These are phyloP conservation scores for Chiloscyllium punctatum DNA, from an alignment of 2,797 vertebrate genomes.

Conservation along the genomic window DNA sequence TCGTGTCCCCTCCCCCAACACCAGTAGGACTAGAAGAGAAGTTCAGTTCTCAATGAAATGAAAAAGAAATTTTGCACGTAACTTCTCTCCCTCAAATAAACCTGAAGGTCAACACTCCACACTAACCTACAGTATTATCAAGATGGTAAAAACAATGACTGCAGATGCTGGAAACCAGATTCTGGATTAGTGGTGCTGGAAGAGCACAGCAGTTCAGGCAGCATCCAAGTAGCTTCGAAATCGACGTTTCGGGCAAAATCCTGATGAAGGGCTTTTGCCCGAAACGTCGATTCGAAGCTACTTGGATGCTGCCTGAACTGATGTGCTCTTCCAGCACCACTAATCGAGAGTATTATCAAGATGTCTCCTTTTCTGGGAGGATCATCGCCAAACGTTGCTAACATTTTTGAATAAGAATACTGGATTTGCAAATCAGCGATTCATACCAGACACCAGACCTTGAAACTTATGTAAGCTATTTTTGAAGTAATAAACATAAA, in stretches of 20 bases:
- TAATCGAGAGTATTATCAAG: neutral
- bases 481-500: constrained; percentile 10
- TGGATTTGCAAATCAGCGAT: neutral
- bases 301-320: too few relatives aligned
- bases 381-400: neutral
- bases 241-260: too few relatives aligned
- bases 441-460: neutral
- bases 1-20: neutral
- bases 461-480: constrained; percentile 12
- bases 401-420: neutral
- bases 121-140: neutral
- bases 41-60: neutral
- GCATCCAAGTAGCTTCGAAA: too few relatives aligned
- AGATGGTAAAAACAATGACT: too few relatives aligned
- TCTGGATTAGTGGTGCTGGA: too few relatives aligned
- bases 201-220: too few relatives aligned
- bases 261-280: too few relatives aligned
- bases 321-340: too few relatives aligned
- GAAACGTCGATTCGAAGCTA: too few relatives aligned
- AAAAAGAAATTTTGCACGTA: neutral
- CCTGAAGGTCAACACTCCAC: neutral
- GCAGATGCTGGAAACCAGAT: too few relatives aligned
- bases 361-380: neutral
- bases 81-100: neutral
- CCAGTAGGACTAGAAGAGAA: neutral